These are phyloP conservation scores for Cheilinus undulatus DNA, from an alignment of 2,113 vertebrate genomes.

Conservation along the genomic window DNA sequence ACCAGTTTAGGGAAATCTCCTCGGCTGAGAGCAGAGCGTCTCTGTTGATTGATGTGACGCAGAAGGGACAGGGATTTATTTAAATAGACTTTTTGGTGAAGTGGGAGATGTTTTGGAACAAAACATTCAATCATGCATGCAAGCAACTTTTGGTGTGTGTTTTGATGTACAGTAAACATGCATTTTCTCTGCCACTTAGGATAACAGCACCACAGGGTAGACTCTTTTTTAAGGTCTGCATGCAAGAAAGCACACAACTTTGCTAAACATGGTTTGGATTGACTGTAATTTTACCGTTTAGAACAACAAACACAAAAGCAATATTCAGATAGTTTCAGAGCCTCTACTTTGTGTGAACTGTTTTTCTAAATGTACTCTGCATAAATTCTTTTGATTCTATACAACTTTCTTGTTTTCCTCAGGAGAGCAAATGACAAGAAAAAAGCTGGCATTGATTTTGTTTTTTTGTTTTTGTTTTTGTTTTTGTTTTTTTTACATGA, in stretches of 20 bases:
- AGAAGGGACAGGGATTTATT: background rate
- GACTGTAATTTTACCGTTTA: background rate
- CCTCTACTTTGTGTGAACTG: too few relatives aligned
- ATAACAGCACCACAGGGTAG: background rate
- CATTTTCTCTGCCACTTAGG: background rate
- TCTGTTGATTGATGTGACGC: slow-evolving; percentile 35
- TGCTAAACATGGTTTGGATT: background rate
- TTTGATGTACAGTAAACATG: background rate
- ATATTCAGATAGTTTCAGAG: too few relatives aligned
- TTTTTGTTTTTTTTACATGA: too few relatives aligned
- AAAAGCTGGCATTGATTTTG: background rate
- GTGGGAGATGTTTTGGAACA: background rate
- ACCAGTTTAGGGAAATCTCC: slow-evolving; percentile 27
- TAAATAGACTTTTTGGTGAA: slow-evolving; percentile 10
- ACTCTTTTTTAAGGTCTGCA: background rate
- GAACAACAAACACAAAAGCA: too few relatives aligned
- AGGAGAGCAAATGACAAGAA: background rate
- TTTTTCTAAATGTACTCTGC: background rate
- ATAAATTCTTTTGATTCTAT: background rate
- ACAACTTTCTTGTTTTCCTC: background rate
- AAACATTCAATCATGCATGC: background rate
- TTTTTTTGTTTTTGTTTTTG: too few relatives aligned
- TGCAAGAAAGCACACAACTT: background rate
- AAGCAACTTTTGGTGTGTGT: slow-evolving; percentile 7
- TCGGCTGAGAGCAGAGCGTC: slow-evolving; percentile 34